Evolutionary conservation across 2,113 vertebrate species (phyloP).

Genomic region (Noturus placidus): DNA sequence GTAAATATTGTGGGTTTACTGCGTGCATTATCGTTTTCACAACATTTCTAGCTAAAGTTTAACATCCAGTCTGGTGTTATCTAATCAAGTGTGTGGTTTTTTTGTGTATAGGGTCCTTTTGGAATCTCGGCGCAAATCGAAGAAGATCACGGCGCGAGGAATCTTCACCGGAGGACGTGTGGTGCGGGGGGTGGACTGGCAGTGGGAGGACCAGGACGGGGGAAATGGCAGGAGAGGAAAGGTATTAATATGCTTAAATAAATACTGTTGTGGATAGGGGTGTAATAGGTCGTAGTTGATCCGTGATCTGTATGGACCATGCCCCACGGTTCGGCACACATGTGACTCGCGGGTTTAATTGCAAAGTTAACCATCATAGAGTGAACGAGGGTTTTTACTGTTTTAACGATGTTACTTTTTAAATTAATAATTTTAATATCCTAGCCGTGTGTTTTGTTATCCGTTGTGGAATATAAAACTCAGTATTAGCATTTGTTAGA

Average conservation of each 20-base stretch:
- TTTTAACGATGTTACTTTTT: too few relatives aligned
- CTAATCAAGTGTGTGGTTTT: not conserved
- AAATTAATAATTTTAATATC: too few relatives aligned
- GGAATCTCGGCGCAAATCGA: conserved; percentile 97
- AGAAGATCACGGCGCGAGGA: conserved; percentile 98
- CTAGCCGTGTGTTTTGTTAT: too few relatives aligned
- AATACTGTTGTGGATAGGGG: not conserved
- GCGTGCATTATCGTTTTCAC: not conserved
- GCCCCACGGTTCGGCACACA: too few relatives aligned
- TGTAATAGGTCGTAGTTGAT: too few relatives aligned
- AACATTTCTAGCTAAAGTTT: not conserved
- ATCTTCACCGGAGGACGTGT: conserved; percentile 97
- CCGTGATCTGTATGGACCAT: too few relatives aligned
- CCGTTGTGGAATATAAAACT: not conserved
- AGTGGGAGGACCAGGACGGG: conserved; percentile 99
- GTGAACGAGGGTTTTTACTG: too few relatives aligned
- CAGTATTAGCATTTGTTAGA: not conserved
- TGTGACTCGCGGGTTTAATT: too few relatives aligned
- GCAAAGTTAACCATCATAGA: too few relatives aligned
- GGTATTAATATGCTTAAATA: conserved; percentile 64
- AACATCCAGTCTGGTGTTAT: not conserved
- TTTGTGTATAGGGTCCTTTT: conserved; percentile 83
- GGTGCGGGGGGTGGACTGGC: conserved; percentile 98
- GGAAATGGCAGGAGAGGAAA: conserved; percentile 98
- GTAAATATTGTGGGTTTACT: not conserved